phyloP scores from a whole-genome alignment of 2,888 invertebrate species.

The Mythimna loreyi region DNA sequence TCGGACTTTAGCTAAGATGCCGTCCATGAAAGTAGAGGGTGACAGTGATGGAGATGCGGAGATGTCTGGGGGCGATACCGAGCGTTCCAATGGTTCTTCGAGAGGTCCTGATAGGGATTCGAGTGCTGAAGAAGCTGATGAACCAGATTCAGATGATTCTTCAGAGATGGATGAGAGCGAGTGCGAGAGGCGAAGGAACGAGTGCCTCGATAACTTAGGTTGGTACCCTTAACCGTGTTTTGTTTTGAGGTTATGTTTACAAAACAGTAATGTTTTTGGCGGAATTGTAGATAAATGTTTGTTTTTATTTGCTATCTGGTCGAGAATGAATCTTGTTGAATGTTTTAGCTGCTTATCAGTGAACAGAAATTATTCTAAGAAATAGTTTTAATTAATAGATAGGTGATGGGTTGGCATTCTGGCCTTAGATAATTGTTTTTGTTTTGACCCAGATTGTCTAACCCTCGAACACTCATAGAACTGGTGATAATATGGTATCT shows the following conservation, averaged over 20 bases:
- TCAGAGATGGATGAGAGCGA: conserved; percentile 98
- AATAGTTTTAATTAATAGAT: background rate
- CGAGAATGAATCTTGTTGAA: conserved; percentile 2
- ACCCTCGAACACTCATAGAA: background rate
- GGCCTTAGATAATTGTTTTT: background rate
- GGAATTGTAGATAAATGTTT: conserved; percentile 52
- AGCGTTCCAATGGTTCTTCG: conserved; percentile 92
- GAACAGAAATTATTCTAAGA: background rate
- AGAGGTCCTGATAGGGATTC: conserved; percentile 93
- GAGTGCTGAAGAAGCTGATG: conserved; percentile 94
- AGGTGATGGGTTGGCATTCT: conserved; percentile 37
- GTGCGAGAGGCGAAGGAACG: conserved; percentile 95
- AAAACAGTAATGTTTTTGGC: conserved; percentile 75
- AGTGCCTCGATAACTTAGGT: conserved; percentile 96
- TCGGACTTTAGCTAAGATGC: conserved; percentile 84
- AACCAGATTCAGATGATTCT: conserved; percentile 96
- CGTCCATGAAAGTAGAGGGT: conserved; percentile 93
- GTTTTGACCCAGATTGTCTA: background rate
- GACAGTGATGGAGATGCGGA: conserved; percentile 92
- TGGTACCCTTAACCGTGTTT: conserved; percentile 53
- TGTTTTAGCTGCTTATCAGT: background rate
- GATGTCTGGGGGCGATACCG: conserved; percentile 93
- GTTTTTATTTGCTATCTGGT: conserved; percentile 24
- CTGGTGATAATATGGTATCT: too few species aligned
- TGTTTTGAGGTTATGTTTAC: conserved; percentile 89